Conservation (phyloP, 1,140 invertebrate genomes). For the Octopus sinensis region DNA sequence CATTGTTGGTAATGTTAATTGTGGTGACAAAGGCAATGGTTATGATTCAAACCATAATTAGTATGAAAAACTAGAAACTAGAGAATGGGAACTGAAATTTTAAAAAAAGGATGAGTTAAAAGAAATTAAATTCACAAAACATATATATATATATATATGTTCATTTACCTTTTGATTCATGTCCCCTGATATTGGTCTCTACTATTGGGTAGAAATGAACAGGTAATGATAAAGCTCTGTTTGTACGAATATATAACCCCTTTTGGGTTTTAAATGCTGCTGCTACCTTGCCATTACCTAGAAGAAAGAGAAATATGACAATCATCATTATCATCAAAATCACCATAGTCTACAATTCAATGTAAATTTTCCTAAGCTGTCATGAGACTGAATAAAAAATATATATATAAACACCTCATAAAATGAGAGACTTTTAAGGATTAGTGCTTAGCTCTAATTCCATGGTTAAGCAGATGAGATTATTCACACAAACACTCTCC, state of each 20-base stretch:
- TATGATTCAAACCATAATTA: too few relatives aligned
- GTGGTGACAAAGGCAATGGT: too few relatives aligned
- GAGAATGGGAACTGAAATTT: slow-evolving; percentile 69
- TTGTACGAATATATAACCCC: slow-evolving; percentile 61
- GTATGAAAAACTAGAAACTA: slow-evolving; percentile 23
- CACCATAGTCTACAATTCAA: too few relatives aligned
- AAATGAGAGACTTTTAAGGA: too few relatives aligned
- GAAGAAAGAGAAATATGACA: slow-evolving; percentile 10
- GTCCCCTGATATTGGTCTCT: slow-evolving; percentile 61
- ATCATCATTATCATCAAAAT: neutral
- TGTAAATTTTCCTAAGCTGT: too few relatives aligned
- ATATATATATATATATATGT: slow-evolving; percentile 22
- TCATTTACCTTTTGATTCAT: slow-evolving; percentile 64
- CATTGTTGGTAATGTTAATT: too few relatives aligned
- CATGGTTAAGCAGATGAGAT: too few relatives aligned
- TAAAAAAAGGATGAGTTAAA: slow-evolving; percentile 40
- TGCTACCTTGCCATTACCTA: slow-evolving; percentile 71
- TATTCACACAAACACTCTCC: too few relatives aligned
- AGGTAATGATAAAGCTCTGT: slow-evolving; percentile 70
- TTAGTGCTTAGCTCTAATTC: too few relatives aligned
- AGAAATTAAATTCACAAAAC: too few relatives aligned
- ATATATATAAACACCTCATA: too few relatives aligned
- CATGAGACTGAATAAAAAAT: too few relatives aligned
- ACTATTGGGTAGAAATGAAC: slow-evolving; percentile 75
- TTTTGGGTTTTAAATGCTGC: slow-evolving; percentile 66